Evolutionary conservation across 2,888 invertebrate species (phyloP), one percentile per base, ranked within the genome.

Genomic region (Drosophila maculinotata): DNA sequence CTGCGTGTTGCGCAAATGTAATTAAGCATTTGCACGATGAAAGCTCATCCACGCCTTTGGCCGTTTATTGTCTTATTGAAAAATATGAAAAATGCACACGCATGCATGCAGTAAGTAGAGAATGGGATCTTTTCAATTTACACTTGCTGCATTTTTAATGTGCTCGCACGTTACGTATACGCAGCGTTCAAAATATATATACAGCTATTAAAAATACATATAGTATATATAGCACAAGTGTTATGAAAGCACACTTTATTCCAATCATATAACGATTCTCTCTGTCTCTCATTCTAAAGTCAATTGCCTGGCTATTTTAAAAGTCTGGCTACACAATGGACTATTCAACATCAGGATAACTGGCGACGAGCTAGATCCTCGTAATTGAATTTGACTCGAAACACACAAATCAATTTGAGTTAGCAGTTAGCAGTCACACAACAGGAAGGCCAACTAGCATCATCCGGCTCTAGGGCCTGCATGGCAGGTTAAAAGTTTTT

Each of bases 101-200:
- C 78, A 70, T 66, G 69, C 80, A 62, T n/a, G n/a, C 73, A 62
- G 49, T 45, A 51, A 41, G 57, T n/a, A 26, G 31, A 35, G 38
- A 48, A 42, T 39, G 63, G 35, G 53, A 54, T 48, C 58, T 38
- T 48, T 66, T 69, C 62, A 66, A 72, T 68, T 82, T 66, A 76
- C 78, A 82, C 83, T 70, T 73, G 54, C 73, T 80, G 86, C 57
- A 82, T 85, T 70, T 71, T 63, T 59, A 85, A 85, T 76, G 75
- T 56, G 25, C 56, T 33, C 52, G 20, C 33, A 7, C 78, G 44
- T 62, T 59, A 49, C 66, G 78, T 78, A 79, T 73, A 69, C 78
- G 75, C 41, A 52, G 36, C 54, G 35, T 62, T 14, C 14, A 3
- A n/a, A n/a, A 17, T 42, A 17, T 31, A 15, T 12, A 15, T 10